phyloP scores from a whole-genome alignment of 1,140 invertebrate genomes.

The Pygmarrhopalites habei region DNA sequence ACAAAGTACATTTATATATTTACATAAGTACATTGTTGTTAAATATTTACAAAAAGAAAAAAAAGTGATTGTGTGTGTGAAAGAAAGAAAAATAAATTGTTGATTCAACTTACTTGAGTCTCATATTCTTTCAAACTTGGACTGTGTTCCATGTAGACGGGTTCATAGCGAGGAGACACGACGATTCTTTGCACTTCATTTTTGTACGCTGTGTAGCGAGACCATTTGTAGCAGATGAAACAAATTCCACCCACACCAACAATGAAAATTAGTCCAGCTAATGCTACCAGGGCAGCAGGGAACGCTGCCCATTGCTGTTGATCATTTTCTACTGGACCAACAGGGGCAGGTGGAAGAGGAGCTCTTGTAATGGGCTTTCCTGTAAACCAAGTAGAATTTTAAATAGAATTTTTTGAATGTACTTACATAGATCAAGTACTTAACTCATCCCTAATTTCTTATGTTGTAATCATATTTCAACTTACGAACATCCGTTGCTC shows the following conservation, averaged over 20 bases:
- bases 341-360: constrained; percentile 41
- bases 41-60: neutral
- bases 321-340: constrained; percentile 30
- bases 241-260: constrained; percentile 76
- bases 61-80: no score
- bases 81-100: no score
- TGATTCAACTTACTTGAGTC: constrained; percentile 54
- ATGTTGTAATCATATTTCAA: no score
- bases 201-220: constrained; percentile 74
- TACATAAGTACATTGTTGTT: constrained; percentile 8
- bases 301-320: constrained; percentile 60
- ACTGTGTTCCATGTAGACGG: constrained; percentile 38
- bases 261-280: constrained; percentile 77
- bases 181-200: constrained; percentile 65
- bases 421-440: no score
- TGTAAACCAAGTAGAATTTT: no score
- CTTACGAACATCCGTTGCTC: constrained; percentile 61
- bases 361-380: constrained; percentile 53
- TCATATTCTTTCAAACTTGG: constrained; percentile 74
- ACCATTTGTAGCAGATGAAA: constrained; percentile 87
- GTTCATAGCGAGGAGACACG: constrained; percentile 61
- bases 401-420: no score
- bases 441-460: no score
- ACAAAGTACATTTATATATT: constrained; percentile 4
- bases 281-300: constrained; percentile 75